Conservation (phyloP, 2,113 vertebrate genomes). For the Apteryx owenii region DNA sequence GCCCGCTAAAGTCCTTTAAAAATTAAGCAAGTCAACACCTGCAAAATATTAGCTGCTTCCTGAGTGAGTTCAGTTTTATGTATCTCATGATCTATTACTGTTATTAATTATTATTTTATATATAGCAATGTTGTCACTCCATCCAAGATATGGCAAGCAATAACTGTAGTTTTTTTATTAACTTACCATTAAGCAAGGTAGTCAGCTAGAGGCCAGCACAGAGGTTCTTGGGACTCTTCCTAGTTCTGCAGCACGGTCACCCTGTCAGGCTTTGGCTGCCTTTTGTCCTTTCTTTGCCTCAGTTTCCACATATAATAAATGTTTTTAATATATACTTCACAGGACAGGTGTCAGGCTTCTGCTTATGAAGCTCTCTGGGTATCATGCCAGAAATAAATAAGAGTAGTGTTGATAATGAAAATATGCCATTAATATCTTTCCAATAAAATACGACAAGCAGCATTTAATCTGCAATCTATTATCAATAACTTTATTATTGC, state of each 20-base stretch:
- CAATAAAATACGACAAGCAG: slow-evolving; percentile 12
- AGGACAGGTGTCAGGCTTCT: background rate
- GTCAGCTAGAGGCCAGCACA: background rate
- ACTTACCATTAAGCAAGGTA: background rate
- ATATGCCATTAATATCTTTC: slow-evolving; percentile 39
- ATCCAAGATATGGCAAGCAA: background rate
- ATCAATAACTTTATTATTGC: slow-evolving; percentile 67
- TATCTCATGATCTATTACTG: background rate
- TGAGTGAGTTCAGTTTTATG: background rate
- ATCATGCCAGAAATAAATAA: slow-evolving; percentile 21
- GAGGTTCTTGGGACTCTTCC: background rate
- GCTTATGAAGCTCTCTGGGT: background rate
- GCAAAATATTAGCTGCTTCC: background rate
- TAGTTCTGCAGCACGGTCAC: rapidly evolving
- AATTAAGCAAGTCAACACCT: background rate
- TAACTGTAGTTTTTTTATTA: background rate
- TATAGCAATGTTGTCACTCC: background rate
- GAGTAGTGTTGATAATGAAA: slow-evolving; percentile 40
- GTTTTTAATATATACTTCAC: background rate
- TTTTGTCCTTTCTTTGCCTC: background rate
- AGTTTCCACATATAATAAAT: background rate
- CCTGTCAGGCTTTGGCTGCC: background rate
- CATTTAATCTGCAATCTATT: slow-evolving; percentile 62
- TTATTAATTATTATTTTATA: background rate
- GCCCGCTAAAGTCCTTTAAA: background rate